Percentiles rank a stretch among this genome's conserved stretches.
Conservation (phyloP, 2,888 invertebrate species). For the Frankliniella fusca region DNA sequence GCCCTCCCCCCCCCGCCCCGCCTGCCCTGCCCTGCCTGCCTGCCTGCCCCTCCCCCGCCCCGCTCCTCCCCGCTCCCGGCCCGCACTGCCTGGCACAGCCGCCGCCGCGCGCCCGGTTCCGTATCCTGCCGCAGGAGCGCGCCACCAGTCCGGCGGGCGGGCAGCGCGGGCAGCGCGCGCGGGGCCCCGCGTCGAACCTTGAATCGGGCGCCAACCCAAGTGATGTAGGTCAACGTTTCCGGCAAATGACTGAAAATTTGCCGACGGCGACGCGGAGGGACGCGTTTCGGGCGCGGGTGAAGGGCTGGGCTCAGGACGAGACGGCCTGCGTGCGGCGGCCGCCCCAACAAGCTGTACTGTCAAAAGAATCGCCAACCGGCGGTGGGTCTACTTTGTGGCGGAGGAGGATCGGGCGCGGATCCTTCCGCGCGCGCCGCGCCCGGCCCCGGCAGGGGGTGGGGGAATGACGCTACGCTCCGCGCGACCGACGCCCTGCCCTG, state of each 20-base stretch:
- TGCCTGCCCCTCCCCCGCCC: not conserved
- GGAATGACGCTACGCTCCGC: not conserved
- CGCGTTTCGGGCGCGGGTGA: not conserved
- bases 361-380: not conserved
- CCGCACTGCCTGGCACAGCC: not conserved
- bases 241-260: slow-evolving; percentile 6
- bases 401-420: not conserved
- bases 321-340: not conserved
- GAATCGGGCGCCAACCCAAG: slow-evolving; percentile 19
- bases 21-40: not conserved
- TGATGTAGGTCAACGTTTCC: slow-evolving; percentile 24
- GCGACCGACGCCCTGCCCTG: too few species aligned
- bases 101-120: not conserved
- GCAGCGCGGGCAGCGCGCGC: not conserved
- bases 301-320: not conserved
- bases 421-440: not conserved
- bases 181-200: not conserved
- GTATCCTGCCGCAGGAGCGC: not conserved
- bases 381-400: slow-evolving; percentile 8
- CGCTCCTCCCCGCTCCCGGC: not conserved
- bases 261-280: not conserved
- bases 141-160: not conserved
- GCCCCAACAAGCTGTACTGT: not conserved
- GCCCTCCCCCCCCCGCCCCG: not conserved
- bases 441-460: not conserved